These are phyloP conservation scores for Drosophila malerkotliana DNA, from an alignment of 1,140 invertebrate species.

Conservation along the genomic window DNA sequence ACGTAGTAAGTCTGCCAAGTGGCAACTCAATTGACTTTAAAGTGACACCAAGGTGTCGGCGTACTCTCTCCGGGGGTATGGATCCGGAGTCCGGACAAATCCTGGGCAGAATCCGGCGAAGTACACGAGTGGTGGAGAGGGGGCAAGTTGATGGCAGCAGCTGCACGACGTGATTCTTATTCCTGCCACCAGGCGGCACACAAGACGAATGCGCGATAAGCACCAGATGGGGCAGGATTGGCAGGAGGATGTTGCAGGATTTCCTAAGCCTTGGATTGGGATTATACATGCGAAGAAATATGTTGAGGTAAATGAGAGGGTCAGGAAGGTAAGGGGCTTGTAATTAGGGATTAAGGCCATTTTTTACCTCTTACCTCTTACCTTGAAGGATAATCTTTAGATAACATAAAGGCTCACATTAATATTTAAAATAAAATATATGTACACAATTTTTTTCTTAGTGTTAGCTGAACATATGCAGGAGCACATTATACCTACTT, in stretches of 20 bases:
- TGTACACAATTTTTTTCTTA: slow-evolving; percentile 1
- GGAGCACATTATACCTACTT: slow-evolving; percentile 7
- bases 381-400: no score
- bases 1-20: slow-evolving; percentile 38
- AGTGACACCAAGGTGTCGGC: slow-evolving; percentile 55
- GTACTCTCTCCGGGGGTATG: not conserved
- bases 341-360: no score
- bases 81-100: not conserved
- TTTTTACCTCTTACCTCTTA: no score
- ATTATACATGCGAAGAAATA: not conserved
- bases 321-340: no score
- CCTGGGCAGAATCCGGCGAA: slow-evolving; percentile 1
- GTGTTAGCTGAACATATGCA: slow-evolving; percentile 14
- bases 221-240: slow-evolving; percentile 7
- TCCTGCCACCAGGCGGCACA: slow-evolving; percentile 20
- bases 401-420: no score
- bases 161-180: slow-evolving; percentile 23
- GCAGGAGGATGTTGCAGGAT: not conserved
- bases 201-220: slow-evolving; percentile 44
- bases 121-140: not conserved
- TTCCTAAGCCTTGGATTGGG: not conserved
- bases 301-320: no score
- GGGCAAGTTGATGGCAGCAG: slow-evolving; percentile 43
- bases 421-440: not conserved
- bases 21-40: slow-evolving; percentile 66